phyloP scores from a whole-genome alignment of 2,888 invertebrate genomes.

The Pheosia gnoma region DNA sequence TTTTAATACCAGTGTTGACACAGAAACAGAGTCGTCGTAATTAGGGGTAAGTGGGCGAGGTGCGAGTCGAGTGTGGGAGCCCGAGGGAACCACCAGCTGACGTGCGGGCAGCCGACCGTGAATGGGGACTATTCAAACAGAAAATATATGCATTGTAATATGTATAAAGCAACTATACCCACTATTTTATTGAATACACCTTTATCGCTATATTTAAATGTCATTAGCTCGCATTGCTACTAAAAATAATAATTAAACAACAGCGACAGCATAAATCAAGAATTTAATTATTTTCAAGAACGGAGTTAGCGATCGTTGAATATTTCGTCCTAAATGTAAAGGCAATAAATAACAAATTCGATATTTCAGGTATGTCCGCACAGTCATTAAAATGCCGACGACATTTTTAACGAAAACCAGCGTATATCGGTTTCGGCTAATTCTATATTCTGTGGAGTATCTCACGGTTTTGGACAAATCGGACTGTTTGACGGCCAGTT shows the following conservation, averaged over 20 bases:
- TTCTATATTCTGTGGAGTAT: slow-evolving; percentile 61
- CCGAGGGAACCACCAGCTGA: slow-evolving; percentile 65
- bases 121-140: slow-evolving; percentile 54
- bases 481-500: slow-evolving; percentile 40
- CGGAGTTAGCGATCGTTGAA: slow-evolving; percentile 51
- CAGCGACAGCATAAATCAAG: slow-evolving; percentile 56
- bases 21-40: slow-evolving; percentile 68
- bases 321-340: slow-evolving; percentile 60
- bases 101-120: slow-evolving; percentile 50
- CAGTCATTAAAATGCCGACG: slow-evolving; percentile 71
- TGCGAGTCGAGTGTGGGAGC: slow-evolving; percentile 51
- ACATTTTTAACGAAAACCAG: slow-evolving; percentile 64
- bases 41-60: slow-evolving; percentile 61
- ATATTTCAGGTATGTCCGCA: slow-evolving; percentile 70
- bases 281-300: slow-evolving; percentile 55
- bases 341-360: slow-evolving; percentile 71
- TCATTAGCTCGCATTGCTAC: slow-evolving; percentile 25
- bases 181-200: slow-evolving; percentile 16
- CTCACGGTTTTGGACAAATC: slow-evolving; percentile 60
- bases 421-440: slow-evolving; percentile 59
- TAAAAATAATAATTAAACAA: slow-evolving; percentile 39
- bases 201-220: slow-evolving; percentile 31
- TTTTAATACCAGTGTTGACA: slow-evolving; percentile 54
- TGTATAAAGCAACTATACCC: slow-evolving; percentile 29
- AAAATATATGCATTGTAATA: slow-evolving; percentile 51